Evolutionary conservation across 2,797 vertebrate genomes (phyloP).

Genomic region (Tokudaia muenninki): DNA sequence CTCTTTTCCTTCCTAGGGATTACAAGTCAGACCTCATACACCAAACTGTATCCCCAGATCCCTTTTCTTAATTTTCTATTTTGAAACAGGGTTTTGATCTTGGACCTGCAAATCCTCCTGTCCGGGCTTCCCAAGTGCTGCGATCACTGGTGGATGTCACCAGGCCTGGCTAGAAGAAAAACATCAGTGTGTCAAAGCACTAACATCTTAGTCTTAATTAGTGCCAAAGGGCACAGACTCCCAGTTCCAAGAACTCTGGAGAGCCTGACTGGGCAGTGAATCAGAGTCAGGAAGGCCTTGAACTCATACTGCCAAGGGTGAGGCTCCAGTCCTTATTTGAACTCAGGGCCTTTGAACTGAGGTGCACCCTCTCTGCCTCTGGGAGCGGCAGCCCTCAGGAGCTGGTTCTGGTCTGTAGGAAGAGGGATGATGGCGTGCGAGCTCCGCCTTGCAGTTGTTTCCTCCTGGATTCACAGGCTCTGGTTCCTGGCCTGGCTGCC

Average conservation of each 20-base stretch:
- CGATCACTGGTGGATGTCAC: background rate
- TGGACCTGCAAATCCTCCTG: background rate
- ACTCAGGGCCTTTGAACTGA: background rate
- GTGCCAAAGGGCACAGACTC: background rate
- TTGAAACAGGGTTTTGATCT: background rate
- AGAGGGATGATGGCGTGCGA: background rate
- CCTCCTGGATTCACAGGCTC: background rate
- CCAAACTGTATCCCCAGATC: background rate
- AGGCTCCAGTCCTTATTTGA: background rate
- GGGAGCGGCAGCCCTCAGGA: too few relatives aligned
- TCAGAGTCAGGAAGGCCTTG: background rate
- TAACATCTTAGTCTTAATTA: slow-evolving; percentile 27
- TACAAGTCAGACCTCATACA: background rate
- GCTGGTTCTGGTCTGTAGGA: background rate
- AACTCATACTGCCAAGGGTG: background rate
- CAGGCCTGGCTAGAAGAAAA: background rate
- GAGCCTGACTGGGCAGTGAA: background rate
- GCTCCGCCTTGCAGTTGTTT: background rate
- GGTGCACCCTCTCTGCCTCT: background rate
- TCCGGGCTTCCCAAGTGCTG: background rate
- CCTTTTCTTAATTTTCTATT: background rate
- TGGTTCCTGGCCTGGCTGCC: background rate
- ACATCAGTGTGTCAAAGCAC: background rate
- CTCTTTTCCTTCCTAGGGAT: background rate
- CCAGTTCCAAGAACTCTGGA: background rate